Conservation (phyloP, 2,888 invertebrate species). For the Lamellibrachia columna region DNA sequence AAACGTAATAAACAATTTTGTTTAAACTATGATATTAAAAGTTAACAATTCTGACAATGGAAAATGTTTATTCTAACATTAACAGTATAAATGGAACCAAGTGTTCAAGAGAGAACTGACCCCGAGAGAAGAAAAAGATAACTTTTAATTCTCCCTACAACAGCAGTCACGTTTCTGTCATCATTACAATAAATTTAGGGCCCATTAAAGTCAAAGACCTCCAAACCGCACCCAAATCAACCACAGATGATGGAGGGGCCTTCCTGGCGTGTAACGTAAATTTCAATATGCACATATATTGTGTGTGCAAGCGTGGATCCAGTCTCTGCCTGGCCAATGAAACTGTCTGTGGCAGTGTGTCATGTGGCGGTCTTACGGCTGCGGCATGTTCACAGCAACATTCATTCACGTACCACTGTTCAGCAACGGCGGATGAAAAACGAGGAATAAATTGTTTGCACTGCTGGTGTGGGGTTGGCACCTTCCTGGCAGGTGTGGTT, state of each 20-base stretch:
- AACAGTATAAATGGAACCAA: neutral
- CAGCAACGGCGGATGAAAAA: neutral
- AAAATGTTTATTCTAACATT: neutral
- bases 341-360: neutral
- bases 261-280: neutral
- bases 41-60: neutral
- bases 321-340: neutral
- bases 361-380: neutral
- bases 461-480: neutral
- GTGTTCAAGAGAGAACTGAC: neutral
- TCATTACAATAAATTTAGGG: neutral
- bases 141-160: neutral
- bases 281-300: constrained; percentile 16
- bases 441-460: neutral
- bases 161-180: neutral
- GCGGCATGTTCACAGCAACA: neutral
- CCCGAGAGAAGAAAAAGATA: neutral
- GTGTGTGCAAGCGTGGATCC: neutral
- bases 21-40: neutral
- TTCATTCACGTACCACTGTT: constrained; percentile 5
- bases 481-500: neutral
- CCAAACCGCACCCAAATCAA: neutral
- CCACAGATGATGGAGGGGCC: neutral
- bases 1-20: neutral
- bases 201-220: constrained; percentile 9